Evolutionary conservation across 2,113 vertebrate genomes (phyloP).

Genomic region (Galemys pyrenaicus): DNA sequence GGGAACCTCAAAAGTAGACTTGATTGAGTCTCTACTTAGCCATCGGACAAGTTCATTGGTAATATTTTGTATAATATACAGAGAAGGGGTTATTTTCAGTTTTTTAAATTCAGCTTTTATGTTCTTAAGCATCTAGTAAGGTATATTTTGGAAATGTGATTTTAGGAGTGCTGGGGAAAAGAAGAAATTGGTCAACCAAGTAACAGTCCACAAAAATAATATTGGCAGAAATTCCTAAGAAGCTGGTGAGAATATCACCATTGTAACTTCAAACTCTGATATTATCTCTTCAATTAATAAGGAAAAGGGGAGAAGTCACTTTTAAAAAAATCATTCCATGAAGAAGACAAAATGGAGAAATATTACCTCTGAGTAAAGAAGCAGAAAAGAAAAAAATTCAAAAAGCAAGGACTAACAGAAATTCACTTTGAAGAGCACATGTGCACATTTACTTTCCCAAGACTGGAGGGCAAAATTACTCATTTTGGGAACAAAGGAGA

Average conservation of each 20-base stretch:
- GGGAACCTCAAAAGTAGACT: background rate
- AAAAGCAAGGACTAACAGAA: background rate
- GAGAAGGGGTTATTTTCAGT: background rate
- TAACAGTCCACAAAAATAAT: background rate
- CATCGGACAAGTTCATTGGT: background rate
- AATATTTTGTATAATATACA: background rate
- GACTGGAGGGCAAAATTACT: background rate
- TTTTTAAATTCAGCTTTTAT: background rate
- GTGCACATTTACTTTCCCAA: background rate
- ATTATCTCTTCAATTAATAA: background rate
- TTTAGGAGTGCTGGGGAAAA: background rate
- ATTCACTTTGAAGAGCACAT: background rate
- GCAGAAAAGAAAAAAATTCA: conserved; percentile 26
- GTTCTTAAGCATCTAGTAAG: background rate
- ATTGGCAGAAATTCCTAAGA: background rate
- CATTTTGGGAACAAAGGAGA: background rate
- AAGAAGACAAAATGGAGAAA: background rate
- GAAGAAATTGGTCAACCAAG: background rate
- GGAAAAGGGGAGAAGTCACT: background rate
- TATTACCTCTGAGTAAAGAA: conserved; percentile 2
- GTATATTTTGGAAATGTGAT: background rate
- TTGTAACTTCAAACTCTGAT: background rate
- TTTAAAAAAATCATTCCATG: background rate
- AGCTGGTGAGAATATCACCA: background rate
- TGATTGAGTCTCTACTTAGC: background rate